Evolutionary conservation across 2,113 vertebrate species (phyloP).

Genomic region (Malaclemys terrapin): DNA sequence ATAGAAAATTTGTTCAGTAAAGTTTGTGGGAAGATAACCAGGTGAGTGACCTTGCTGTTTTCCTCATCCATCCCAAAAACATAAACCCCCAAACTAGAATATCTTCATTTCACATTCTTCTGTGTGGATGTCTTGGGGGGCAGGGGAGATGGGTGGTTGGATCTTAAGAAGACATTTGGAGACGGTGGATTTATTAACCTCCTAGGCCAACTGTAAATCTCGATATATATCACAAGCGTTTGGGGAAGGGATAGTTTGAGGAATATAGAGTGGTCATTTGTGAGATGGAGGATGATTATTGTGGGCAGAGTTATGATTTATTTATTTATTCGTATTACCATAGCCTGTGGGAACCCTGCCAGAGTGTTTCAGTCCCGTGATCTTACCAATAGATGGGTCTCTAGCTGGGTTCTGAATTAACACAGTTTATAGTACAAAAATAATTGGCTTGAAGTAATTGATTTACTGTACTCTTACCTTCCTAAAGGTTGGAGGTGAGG

Average conservation of each 20-base stretch:
- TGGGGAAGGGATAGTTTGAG: not conserved
- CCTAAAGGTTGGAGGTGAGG: not conserved
- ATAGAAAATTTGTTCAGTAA: not conserved
- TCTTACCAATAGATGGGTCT: not conserved
- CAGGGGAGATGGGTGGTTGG: not conserved
- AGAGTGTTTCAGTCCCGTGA: rapidly evolving
- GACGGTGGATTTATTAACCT: not conserved
- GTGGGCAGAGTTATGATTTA: not conserved
- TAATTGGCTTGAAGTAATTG: rapidly evolving
- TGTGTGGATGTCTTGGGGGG: not conserved
- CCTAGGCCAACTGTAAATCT: not conserved
- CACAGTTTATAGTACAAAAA: not conserved
- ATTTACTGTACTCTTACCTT: not conserved
- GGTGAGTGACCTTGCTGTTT: not conserved
- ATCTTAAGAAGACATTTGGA: not conserved
- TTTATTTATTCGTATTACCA: not conserved
- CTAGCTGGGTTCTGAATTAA: not conserved
- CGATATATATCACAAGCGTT: not conserved
- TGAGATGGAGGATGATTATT: not conserved
- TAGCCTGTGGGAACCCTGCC: not conserved
- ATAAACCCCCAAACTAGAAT: not conserved
- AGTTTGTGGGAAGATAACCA: not conserved
- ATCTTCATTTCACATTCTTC: not conserved
- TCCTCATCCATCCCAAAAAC: not conserved
- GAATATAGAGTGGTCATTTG: not conserved